Conservation (phyloP, 2,888 invertebrate genomes). For the Melinaea menophilus region DNA sequence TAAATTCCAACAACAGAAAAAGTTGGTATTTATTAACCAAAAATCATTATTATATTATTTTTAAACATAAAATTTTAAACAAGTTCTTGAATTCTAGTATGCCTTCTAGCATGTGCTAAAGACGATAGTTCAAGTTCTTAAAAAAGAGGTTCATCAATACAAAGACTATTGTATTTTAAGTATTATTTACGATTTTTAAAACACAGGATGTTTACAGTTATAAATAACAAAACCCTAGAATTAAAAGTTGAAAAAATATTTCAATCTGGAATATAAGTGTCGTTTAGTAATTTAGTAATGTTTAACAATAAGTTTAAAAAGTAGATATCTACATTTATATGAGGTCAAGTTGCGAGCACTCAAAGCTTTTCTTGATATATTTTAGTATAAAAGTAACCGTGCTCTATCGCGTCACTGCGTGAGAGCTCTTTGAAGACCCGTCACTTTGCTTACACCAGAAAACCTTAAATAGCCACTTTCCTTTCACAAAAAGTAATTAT, state of each 20-base stretch:
- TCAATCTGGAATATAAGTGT: neutral
- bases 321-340: too few relatives aligned
- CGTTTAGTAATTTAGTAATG: too few relatives aligned
- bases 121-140: constrained; percentile 30
- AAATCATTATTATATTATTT: too few relatives aligned
- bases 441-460: too few relatives aligned
- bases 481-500: too few relatives aligned
- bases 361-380: too few relatives aligned
- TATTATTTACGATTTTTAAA: constrained; percentile 2
- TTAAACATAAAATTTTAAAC: too few relatives aligned
- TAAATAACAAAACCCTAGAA: neutral
- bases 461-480: too few relatives aligned
- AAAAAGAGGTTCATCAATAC: constrained; percentile 22
- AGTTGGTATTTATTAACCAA: too few relatives aligned
- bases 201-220: neutral
- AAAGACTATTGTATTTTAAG: constrained; percentile 6
- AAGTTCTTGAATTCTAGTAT: neutral
- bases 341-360: too few relatives aligned
- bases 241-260: neutral
- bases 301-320: too few relatives aligned
- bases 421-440: neutral
- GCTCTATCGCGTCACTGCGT: constrained; percentile 5
- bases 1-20: too few relatives aligned
- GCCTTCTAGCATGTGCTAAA: constrained; percentile 30
- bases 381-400: neutral